These are phyloP conservation scores for Andinoacara biseriatus DNA, from an alignment of 2,113 vertebrate species.

Conservation along the genomic window DNA sequence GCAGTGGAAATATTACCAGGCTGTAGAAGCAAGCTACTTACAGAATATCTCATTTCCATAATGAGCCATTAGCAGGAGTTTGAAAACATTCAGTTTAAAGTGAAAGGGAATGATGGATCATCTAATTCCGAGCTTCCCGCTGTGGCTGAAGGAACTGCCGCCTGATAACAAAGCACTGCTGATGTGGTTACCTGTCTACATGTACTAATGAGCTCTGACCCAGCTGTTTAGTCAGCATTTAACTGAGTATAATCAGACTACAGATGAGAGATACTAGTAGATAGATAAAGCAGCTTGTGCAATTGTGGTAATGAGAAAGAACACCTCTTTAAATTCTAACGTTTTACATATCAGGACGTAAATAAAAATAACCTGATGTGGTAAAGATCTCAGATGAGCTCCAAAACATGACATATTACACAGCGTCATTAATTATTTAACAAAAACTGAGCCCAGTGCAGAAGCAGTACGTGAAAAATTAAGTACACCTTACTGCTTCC, in stretches of 20 bases:
- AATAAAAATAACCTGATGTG: neutral
- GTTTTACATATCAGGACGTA: accelerated
- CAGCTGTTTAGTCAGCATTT: accelerated
- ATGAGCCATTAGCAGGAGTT: neutral
- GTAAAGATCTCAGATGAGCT: neutral
- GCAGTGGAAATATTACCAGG: neutral
- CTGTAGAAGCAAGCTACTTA: neutral
- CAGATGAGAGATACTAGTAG: neutral
- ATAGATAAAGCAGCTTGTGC: accelerated
- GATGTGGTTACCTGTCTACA: neutral
- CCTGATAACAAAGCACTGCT: neutral
- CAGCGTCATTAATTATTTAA: neutral
- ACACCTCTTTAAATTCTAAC: neutral
- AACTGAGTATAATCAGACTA: neutral
- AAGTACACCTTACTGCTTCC: too few species aligned
- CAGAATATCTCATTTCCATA: neutral
- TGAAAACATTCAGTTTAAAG: neutral
- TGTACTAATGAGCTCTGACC: neutral
- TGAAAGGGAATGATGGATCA: neutral
- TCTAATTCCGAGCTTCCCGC: neutral
- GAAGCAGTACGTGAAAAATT: accelerated
- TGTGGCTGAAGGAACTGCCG: neutral
- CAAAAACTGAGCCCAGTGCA: neutral
- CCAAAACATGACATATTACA: accelerated
- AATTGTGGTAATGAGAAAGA: neutral